Base-by-base conservation (phyloP, 1,140 invertebrate genomes). In the Aphelinus atriplicis region DNA sequence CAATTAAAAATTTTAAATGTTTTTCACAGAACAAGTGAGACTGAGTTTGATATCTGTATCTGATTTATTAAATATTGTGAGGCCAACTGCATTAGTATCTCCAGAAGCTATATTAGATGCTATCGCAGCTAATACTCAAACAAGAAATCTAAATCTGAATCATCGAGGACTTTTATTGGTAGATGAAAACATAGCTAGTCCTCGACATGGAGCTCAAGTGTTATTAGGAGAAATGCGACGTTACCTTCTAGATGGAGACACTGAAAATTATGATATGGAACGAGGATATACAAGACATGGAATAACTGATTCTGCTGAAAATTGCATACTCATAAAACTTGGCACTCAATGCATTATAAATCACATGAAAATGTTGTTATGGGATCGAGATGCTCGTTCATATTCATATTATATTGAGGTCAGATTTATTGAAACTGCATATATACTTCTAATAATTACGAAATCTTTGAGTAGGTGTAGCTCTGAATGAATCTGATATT, bases 331-430 rank as follows among this genome's bases (percentile, higher is more conserved):
- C 0, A 93, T 99, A 9, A 94, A 96, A 84, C 90, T 99, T 10
- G 94, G 94, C 67, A 92, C 91, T 60, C 94, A 95, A 71, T 95
- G 92, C 83, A 98, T 99, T 82, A 92, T 99, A 77, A 99, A 99
- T 90, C 94, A 97, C 82, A 92, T 99, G 62, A 92, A 93, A 79
- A 92, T 99, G 90, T 89, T 98, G 63, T 89, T 99, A 1, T 99
- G 97, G 97, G 97, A 99, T 89, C 90, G 93, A 80, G 97, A 99
- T 87, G 90, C 92, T 82, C 93, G 97, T 75, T 97, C 96, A 1
- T 99, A 99, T 89, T 97, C 96, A 0, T 99, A 99, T 87, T 98
- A 93, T 82, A 93, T 99, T 75, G 97, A 99, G 87, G 86, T 88
- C 26, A 77, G 78, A 43, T 64, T 57, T 51, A 56, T 7, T 53